These are phyloP conservation scores for Drosophila suboccidentalis DNA, from an alignment of 2,888 invertebrate species.

Conservation along the genomic window DNA sequence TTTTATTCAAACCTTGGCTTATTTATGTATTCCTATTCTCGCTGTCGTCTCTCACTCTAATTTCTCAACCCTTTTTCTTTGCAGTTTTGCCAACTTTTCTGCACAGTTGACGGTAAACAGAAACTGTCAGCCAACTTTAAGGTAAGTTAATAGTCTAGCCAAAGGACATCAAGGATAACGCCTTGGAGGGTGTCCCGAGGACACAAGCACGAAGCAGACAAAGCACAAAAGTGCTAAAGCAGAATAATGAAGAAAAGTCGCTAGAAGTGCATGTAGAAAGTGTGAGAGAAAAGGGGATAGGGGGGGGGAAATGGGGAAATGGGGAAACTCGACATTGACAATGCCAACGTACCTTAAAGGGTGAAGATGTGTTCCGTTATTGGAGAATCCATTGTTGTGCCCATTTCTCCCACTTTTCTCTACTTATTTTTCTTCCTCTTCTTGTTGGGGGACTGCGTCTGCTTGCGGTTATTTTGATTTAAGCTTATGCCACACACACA, in stretches of 20 bases:
- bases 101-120: conserved; percentile 21
- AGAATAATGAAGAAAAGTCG: conserved; percentile 12
- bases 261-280: conserved; percentile 22
- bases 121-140: conserved; percentile 40
- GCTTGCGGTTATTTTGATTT: conserved; percentile 63
- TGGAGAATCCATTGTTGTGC: conserved; percentile 10
- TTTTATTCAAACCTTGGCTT: conserved; percentile 14
- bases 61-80: conserved; percentile 17
- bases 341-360: conserved; percentile 42
- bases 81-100: conserved; percentile 22
- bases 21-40: conserved; percentile 10
- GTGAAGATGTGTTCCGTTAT: conserved; percentile 1
- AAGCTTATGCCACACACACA: conserved; percentile 42
- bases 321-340: conserved; percentile 37
- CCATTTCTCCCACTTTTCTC: not conserved
- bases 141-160: conserved; percentile 45
- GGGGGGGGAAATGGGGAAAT: too few species aligned
- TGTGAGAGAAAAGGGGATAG: not conserved
- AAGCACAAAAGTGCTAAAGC: conserved; percentile 13
- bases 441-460: conserved; percentile 13
- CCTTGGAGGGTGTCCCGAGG: conserved; percentile 1
- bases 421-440: not conserved
- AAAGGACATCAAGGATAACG: not conserved
- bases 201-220: conserved; percentile 1
- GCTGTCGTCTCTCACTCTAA: conserved; percentile 1